A percentile compares a stretch with the other conserved stretches of the same genome.
Evolutionary conservation across 2,797 vertebrate species (phyloP).

Genomic region (Adelosebastes latens): DNA sequence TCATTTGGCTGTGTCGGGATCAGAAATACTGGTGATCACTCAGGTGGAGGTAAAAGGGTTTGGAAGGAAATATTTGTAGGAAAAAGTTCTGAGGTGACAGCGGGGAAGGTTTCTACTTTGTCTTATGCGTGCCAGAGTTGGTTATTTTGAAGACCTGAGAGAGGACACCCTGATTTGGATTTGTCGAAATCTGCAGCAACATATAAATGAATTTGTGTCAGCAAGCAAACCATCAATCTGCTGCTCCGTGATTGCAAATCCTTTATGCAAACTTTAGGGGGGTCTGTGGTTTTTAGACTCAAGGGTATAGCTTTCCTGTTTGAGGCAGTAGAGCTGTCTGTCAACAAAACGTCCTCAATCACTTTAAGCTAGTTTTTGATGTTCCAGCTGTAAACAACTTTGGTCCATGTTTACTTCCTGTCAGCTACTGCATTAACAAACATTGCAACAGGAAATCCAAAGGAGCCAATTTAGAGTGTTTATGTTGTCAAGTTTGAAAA

Average conservation of each 20-base stretch:
- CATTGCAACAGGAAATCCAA: not conserved
- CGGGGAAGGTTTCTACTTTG: constrained; percentile 14
- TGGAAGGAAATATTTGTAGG: not conserved
- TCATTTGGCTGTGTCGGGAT: constrained; percentile 49
- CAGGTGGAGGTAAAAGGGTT: constrained; percentile 49
- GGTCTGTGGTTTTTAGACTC: constrained; percentile 1
- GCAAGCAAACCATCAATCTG: constrained; percentile 18
- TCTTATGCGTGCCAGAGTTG: not conserved
- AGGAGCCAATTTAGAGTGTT: no score
- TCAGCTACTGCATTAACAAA: no score
- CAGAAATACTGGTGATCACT: constrained; percentile 35
- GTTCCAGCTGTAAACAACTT: not conserved
- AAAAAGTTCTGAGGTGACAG: constrained; percentile 4
- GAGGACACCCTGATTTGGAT: constrained; percentile 7
- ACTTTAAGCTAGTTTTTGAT: not conserved
- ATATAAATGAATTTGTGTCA: constrained; percentile 29
- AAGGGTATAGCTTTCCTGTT: not conserved
- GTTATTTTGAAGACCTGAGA: not conserved
- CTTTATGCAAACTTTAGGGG: not conserved
- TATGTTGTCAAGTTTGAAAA: no score
- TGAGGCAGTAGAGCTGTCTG: not conserved
- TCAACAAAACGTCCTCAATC: not conserved
- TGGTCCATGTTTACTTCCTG: no score
- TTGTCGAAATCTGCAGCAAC: constrained; percentile 4
- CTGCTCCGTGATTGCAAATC: constrained; percentile 3